Evolutionary conservation across 2,113 vertebrate species (phyloP).

Genomic region (Setophaga kirtlandii): DNA sequence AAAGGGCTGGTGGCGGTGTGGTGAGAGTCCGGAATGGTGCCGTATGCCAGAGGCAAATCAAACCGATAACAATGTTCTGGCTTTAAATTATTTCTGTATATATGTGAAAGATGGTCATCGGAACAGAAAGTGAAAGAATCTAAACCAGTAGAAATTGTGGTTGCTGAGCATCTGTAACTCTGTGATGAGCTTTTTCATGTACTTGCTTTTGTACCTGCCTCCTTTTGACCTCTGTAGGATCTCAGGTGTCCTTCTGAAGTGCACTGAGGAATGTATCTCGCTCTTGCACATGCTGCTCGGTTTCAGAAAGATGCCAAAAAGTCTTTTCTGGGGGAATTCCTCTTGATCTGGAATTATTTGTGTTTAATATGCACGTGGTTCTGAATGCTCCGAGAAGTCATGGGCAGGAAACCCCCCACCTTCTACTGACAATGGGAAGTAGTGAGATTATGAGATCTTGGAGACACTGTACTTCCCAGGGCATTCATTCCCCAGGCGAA

Average conservation of each 20-base stretch:
- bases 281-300: background rate
- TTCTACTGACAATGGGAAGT: background rate
- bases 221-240: background rate
- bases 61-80: rapidly evolving
- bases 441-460: background rate
- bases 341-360: background rate
- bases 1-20: rapidly evolving
- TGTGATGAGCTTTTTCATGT: background rate
- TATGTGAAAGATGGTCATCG: background rate
- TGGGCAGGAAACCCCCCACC: background rate
- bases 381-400: background rate
- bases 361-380: background rate
- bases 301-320: background rate
- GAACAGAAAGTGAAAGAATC: background rate
- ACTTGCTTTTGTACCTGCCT: background rate
- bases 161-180: background rate
- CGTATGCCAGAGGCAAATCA: background rate
- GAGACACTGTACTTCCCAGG: background rate
- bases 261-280: rapidly evolving
- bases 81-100: background rate
- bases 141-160: background rate
- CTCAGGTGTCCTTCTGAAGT: background rate
- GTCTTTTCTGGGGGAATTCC: background rate
- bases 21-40: background rate
- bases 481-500: background rate